Evolutionary conservation across 2,113 vertebrate genomes (phyloP).

Genomic region (Lipophrys pholis): DNA sequence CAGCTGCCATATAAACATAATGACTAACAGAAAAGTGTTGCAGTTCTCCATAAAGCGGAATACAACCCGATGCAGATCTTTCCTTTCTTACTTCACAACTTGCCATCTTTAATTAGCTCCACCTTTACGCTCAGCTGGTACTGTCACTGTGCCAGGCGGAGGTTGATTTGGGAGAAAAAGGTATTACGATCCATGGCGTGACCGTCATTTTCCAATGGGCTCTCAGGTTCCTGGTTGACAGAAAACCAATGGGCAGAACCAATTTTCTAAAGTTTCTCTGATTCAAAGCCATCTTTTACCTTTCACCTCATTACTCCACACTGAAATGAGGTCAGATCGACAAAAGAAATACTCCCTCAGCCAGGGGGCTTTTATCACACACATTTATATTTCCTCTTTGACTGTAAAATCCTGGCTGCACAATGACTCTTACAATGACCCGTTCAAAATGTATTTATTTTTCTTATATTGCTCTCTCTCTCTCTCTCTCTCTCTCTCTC

Average conservation of each 20-base stretch:
- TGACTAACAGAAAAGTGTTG: background rate
- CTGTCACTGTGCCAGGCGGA: slow-evolving; percentile 4
- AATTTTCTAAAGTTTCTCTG: slow-evolving; percentile 2
- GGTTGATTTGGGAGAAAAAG: slow-evolving; percentile 14
- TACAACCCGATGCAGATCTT: slow-evolving; percentile 24
- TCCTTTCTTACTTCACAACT: too few species aligned
- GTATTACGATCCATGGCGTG: background rate
- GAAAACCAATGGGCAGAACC: background rate
- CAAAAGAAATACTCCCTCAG: slow-evolving; percentile 7
- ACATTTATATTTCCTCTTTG: slow-evolving; percentile 21
- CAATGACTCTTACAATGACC: slow-evolving; percentile 5
- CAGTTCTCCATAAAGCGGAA: background rate
- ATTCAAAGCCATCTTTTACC: slow-evolving; percentile 8
- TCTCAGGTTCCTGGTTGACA: background rate
- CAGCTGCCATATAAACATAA: background rate
- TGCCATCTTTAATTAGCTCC: slow-evolving; percentile 1
- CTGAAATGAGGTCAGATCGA: slow-evolving; percentile 23
- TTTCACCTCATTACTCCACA: slow-evolving; percentile 27
- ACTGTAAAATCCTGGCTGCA: slow-evolving; percentile 7
- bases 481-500: background rate
- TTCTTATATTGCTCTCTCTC: background rate
- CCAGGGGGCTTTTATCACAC: slow-evolving; percentile 18
- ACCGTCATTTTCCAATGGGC: slow-evolving; percentile 21
- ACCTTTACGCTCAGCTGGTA: slow-evolving; percentile 3
- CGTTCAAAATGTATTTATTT: slow-evolving; percentile 33